Base-by-base conservation (phyloP, 1,140 invertebrate species). In the Polypedilum pembai region DNA sequence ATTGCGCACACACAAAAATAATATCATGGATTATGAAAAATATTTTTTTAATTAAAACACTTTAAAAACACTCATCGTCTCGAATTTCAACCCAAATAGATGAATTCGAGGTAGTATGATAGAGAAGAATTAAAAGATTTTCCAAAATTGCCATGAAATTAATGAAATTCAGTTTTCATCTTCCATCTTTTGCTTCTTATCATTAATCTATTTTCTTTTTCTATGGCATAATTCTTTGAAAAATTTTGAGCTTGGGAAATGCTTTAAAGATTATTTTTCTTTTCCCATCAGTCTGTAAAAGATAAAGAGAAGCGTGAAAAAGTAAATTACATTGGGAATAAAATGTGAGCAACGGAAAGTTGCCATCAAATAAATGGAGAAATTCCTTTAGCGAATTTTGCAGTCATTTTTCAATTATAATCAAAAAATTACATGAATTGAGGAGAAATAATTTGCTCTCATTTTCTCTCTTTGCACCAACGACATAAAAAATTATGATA, bases 401-500 rank as follows among this genome's bases (percentile, higher is more conserved):
- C 45, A 56, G 8, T 56, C 45, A 56, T 56, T 56, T 56, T 56
- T 56, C 45, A 56, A 56, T 56, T 56, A 56, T 56, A 15, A n/a
- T 33, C 24, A 33, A n/a, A 56, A 56, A 56, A n/a, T 56, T 56
- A 56, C 45, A 56, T 12, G n/a, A 56, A 12, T 56, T 56, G 12
- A 12, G 45, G 12, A 12, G 45, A n/a, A 56, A 56, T 12, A 12
- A n/a, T 56, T 56, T 8, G 41, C 41, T 45, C 8, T 5, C 1
- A 3, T 33, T 33, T 33, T 33, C 5, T 33, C 41, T 56, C 10
- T 15, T 15, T 1, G 12, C 45, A 10, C 45, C 45, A 10, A 8
- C 65, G 17, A 69, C 65, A 69, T 69, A 69, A 69, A 69, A 69
- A 69, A 69, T 21, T 69, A 69, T 69, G 65, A 69, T 69, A 66